These are phyloP conservation scores for Vimba vimba DNA, from an alignment of 2,113 vertebrate species.

Conservation along the genomic window DNA sequence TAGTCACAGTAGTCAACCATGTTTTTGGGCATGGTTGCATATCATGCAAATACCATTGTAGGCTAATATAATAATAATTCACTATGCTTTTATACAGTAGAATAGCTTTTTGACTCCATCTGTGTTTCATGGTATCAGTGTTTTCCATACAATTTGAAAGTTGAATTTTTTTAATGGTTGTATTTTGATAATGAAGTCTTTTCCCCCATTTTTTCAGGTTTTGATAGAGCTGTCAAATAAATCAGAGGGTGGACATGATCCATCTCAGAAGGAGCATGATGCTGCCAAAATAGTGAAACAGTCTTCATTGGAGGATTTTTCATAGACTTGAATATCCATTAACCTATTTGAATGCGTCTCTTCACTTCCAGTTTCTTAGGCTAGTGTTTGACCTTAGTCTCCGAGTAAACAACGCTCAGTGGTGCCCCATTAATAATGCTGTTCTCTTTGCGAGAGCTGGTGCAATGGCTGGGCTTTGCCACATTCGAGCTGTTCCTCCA, in stretches of 20 bases:
- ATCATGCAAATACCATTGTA: too few species aligned
- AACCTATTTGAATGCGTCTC: background rate
- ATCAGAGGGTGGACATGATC: background rate
- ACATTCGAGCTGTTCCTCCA: slow-evolving; percentile 95
- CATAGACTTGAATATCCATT: background rate
- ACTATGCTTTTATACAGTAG: too few species aligned
- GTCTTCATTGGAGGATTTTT: slow-evolving; percentile 8
- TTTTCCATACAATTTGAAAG: background rate
- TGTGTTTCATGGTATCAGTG: background rate
- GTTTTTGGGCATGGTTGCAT: background rate
- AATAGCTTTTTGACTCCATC: background rate
- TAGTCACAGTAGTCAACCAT: background rate
- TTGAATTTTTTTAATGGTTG: background rate
- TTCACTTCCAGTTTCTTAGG: background rate
- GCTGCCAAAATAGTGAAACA: slow-evolving; percentile 31
- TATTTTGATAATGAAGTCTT: background rate
- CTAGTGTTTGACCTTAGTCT: slow-evolving; percentile 2
- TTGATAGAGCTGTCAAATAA: background rate
- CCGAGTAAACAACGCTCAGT: background rate
- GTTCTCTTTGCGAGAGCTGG: slow-evolving; percentile 93
- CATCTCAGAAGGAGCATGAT: slow-evolving; percentile 11
- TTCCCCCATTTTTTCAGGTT: background rate
- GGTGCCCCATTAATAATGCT: slow-evolving; percentile 76
- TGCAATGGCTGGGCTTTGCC: slow-evolving; percentile 96
- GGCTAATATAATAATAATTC: too few species aligned